Evolutionary conservation across 2,888 invertebrate species (phyloP), one percentile per base, ranked within the genome.

Genomic region (Xanthorhoe designata): DNA sequence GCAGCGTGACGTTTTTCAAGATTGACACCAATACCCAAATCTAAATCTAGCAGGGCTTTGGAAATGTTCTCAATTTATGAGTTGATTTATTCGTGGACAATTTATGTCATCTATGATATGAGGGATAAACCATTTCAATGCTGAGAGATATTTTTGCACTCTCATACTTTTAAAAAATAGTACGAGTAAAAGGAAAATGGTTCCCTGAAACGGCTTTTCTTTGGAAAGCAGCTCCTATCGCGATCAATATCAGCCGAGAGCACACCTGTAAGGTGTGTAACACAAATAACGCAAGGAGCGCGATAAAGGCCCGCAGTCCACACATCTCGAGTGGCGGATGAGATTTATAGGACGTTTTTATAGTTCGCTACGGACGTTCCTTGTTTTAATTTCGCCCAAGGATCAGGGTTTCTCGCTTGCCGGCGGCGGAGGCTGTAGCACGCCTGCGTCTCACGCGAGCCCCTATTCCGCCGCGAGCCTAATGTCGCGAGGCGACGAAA

Each of bases 281-380:
- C 85, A 88, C 86, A 88, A 87, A 88, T 85, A 85, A 85, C 86
- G 71, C 75, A 80, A 83, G 75, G 76, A 80, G 77, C 78, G 80
- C 81, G 84, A 84, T 87, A 87, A 87, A 88, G 65, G 83, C 82
- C 76, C 79, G 84, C 82, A 85, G 85, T 86, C 83, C 86, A 84
- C 85, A 85, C 86, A 82, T 84, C 81, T 82, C 83, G 81, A 83
- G 82, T 78, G 71, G 74, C 76, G 77, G 74, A 77, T 66, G 74
- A 84, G 88, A 90, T 90, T 90, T 90, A 90, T 90, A 85, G 76
- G 90, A 91, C 89, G 84, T 87, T 89, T 86, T 87, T 87, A 87
- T 88, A 88, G 88, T 89, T 82, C 86, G 78, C 87, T 81, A 79
- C 86, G 89, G 91, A 89, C 88, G 88, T 86, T 89, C 85, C 87